Conservation (phyloP, 2,113 vertebrate species). For the Ramphastos sulfuratus region DNA sequence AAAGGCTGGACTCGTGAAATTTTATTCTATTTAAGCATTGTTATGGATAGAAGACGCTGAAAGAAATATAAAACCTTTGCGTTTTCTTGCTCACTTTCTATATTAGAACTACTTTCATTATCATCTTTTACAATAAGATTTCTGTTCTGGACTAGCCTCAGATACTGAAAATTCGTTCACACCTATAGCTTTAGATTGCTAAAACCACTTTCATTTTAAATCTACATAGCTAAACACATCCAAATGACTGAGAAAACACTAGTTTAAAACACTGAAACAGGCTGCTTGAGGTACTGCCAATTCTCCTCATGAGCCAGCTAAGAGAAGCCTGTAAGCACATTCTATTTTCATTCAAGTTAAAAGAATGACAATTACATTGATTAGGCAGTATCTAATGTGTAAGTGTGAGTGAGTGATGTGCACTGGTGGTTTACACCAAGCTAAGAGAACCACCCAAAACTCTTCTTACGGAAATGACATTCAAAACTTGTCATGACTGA, state of each 20-base stretch:
- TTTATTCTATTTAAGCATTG: neutral
- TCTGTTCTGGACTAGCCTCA: neutral
- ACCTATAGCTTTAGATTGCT: neutral
- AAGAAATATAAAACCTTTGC: neutral
- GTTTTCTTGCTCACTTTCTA: neutral
- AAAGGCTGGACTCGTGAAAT: neutral
- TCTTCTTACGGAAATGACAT: neutral
- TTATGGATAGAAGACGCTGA: neutral
- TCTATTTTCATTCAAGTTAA: neutral
- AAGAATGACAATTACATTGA: neutral
- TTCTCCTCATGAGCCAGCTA: neutral
- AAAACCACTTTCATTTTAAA: neutral
- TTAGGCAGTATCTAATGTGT: neutral
- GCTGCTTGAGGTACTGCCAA: neutral
- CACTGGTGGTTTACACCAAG: neutral
- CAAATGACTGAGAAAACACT: neutral
- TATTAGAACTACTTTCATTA: neutral
- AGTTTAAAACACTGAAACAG: neutral
- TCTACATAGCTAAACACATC: neutral
- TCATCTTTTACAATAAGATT: neutral
- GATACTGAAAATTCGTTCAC: neutral
- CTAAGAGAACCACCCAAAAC: neutral
- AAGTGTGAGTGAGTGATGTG: fast-evolving
- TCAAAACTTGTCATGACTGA: neutral
- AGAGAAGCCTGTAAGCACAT: neutral